Conservation (phyloP, 2,797 vertebrate genomes). For the Danio albolineatus region DNA sequence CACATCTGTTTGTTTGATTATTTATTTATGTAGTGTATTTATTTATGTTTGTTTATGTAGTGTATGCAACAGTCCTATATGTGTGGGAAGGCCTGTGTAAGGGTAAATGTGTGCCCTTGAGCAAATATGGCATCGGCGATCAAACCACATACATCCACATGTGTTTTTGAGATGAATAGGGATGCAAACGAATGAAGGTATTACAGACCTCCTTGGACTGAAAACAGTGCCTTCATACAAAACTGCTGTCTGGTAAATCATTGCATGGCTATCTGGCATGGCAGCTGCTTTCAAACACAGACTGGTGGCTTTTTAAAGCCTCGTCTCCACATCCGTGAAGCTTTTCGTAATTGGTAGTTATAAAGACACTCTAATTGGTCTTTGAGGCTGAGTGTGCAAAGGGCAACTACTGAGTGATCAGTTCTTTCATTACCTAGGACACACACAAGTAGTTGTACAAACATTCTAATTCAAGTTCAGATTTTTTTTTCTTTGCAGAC, state of each 20-base stretch:
- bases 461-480: neutral
- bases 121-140: neutral
- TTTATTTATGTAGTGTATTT: too few species aligned
- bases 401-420: conserved; percentile 13
- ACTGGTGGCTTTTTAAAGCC: neutral
- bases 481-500: neutral
- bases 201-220: neutral
- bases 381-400: neutral
- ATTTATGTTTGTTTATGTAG: too few species aligned
- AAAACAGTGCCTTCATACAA: neutral
- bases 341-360: conserved; percentile 1
- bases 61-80: too few species aligned
- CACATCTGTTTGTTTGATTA: too few species aligned
- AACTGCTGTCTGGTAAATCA: neutral
- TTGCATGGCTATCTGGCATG: conserved; percentile 1
- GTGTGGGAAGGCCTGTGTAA: neutral
- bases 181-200: neutral
- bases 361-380: conserved; percentile 7
- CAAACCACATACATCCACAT: neutral
- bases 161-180: neutral
- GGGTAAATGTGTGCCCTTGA: neutral
- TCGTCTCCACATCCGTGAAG: neutral
- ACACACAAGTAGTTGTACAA: neutral
- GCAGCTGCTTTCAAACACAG: conserved; percentile 18
- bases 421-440: conserved; percentile 23